phyloP scores from a whole-genome alignment of 1,140 invertebrate species.

The Psix sp. region DNA sequence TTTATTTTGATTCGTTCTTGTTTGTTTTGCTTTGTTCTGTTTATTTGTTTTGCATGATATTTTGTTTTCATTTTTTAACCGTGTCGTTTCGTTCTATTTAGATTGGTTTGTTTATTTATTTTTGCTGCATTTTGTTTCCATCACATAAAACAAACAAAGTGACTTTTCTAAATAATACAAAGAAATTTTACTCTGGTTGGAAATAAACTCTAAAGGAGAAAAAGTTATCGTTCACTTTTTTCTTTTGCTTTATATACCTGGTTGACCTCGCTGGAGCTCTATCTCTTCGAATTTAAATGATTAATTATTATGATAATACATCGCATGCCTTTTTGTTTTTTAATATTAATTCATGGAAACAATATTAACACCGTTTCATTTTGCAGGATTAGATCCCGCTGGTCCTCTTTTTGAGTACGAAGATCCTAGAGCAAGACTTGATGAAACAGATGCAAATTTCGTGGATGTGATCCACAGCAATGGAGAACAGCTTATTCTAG shows the following conservation, averaged over 20 bases:
- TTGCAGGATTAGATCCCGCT: slow-evolving; percentile 89
- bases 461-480: slow-evolving; percentile 97
- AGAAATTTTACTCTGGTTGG: too few species aligned
- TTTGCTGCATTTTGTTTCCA: too few species aligned
- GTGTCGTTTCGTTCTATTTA: too few species aligned
- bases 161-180: too few species aligned
- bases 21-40: too few species aligned
- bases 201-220: slow-evolving; percentile 26
- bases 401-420: slow-evolving; percentile 93
- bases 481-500: slow-evolving; percentile 90
- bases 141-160: too few species aligned
- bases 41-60: too few species aligned
- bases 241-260: not conserved
- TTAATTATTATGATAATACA: too few species aligned
- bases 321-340: not conserved
- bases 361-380: too few species aligned
- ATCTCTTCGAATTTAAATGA: slow-evolving; percentile 14
- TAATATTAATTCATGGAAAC: not conserved
- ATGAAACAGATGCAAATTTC: slow-evolving; percentile 90
- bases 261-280: not conserved
- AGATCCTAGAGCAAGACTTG: slow-evolving; percentile 87
- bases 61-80: too few species aligned
- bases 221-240: slow-evolving; percentile 11
- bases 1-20: too few species aligned
- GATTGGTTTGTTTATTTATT: too few species aligned